Evolutionary conservation across 1,140 invertebrate genomes (phyloP).

Genomic region (Euura saliciscinereae): DNA sequence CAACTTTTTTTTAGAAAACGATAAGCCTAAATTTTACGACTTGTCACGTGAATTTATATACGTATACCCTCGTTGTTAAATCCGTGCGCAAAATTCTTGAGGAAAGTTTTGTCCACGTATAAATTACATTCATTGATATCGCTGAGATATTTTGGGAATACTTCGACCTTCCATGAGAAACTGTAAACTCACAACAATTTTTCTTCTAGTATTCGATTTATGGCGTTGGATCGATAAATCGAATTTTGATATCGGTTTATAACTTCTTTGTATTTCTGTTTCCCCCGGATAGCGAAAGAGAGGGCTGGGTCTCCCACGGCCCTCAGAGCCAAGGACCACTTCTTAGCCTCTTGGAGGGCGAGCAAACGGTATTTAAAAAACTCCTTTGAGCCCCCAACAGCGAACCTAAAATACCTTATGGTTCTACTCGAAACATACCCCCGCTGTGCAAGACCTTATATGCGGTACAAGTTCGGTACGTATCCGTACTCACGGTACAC

Average conservation of each 20-base stretch:
- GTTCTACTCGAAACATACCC: slow-evolving; percentile 5
- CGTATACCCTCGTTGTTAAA: too few relatives aligned
- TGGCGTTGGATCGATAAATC: too few relatives aligned
- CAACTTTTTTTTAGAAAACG: not conserved
- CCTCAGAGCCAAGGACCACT: slow-evolving; percentile 1
- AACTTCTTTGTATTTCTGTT: too few relatives aligned
- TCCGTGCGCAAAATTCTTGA: too few relatives aligned
- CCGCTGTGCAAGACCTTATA: slow-evolving; percentile 3
- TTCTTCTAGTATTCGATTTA: too few relatives aligned
- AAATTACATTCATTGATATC: too few relatives aligned
- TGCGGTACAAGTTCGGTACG: not conserved
- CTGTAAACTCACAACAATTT: too few relatives aligned
- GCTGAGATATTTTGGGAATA: too few relatives aligned
- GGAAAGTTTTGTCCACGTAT: too few relatives aligned
- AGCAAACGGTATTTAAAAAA: not conserved
- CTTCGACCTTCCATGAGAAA: too few relatives aligned
- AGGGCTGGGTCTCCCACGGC: not conserved
- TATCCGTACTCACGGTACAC: not conserved
- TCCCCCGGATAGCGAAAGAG: too few relatives aligned
- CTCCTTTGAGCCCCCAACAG: slow-evolving; percentile 6
- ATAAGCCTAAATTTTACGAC: not conserved
- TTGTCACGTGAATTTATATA: not conserved
- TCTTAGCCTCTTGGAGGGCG: slow-evolving; percentile 1
- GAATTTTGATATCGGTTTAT: too few relatives aligned
- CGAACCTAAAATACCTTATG: slow-evolving; percentile 5